Base-by-base conservation (phyloP, 2,797 vertebrate species). In the Crocodylus rhombifer region DNA sequence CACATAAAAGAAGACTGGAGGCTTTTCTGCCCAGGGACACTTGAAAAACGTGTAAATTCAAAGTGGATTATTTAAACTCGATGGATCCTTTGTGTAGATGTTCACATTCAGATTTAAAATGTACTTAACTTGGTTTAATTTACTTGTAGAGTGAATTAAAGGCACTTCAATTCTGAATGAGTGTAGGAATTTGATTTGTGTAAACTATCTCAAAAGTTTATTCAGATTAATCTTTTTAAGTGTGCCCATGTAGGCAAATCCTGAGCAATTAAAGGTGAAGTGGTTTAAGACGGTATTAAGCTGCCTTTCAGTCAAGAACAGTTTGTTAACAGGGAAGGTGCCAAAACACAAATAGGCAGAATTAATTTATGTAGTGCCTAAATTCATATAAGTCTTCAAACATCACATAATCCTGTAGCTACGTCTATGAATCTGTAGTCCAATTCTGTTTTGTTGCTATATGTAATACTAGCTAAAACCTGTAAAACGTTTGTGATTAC, bases 121-220 rank as follows among this genome's bases (percentile, higher is more conserved):
- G 71, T 20, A 14, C 33, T 76, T 89, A 26, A 85, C 67, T 91
- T 83, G 20, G 83, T 91, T 83, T 88, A 36, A 86, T 88, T 90
- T 89, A 82, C 28, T 89, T 92, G 18, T 77, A 55, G 79, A 80
- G 21, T 23, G 77, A 56, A 63, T 14, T 57, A 42, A 79, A 71
- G n/a, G 23, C 14, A 82, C 74, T 91, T 87, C 74, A 65, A 36
- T 88, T 17, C 82, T 33, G 14, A 95, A 93, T 21, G 86, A 2
- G 82, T 1, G 1, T 56, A 94, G 57, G 79, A 86, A 82, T 77
- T 63, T 84, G n/a, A 80, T 78, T 42, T 77, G 81, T 88, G 21
- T 84, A 90, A 92, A 42, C 9, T 77, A 74, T 9, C 69, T 92
- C 14, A 93, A 63, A 56, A 76, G 86, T 18, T 83, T 84, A 88